phyloP scores from a whole-genome alignment of 1,140 invertebrate species.

The Papilio helenus region DNA sequence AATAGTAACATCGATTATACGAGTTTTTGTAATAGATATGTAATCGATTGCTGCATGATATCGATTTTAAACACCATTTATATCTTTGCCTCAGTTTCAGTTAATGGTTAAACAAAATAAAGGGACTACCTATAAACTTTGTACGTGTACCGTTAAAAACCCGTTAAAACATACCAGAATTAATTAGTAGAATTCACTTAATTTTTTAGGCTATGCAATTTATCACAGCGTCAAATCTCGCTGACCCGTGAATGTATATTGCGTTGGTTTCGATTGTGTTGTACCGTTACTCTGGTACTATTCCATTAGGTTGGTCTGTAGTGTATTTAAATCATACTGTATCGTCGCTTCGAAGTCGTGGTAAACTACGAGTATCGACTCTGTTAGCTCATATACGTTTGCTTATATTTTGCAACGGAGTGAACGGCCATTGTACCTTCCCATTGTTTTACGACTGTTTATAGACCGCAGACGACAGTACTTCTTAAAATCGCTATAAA shows the following conservation, averaged over 20 bases:
- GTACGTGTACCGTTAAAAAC: no score
- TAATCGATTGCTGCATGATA: not conserved
- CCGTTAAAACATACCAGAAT: not conserved
- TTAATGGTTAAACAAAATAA: no score
- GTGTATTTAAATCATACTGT: constrained; percentile 33
- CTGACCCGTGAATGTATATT: not conserved
- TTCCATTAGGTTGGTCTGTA: constrained; percentile 16
- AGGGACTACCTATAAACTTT: no score
- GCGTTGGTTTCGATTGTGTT: not conserved
- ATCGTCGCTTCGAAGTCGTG: not conserved
- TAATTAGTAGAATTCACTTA: not conserved
- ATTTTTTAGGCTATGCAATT: not conserved
- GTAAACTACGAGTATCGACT: not conserved
- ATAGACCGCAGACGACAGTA: constrained; percentile 3
- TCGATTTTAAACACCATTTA: not conserved
- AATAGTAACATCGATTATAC: not conserved
- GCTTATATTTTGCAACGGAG: constrained; percentile 52
- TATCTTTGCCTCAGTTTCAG: not conserved
- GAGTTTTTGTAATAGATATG: not conserved
- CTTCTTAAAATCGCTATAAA: constrained; percentile 15
- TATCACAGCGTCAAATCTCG: constrained; percentile 1
- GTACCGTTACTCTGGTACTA: constrained; percentile 25
- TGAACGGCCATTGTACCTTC: constrained; percentile 45
- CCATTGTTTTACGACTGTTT: constrained; percentile 51
- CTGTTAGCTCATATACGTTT: constrained; percentile 38